Evolutionary conservation across 1,140 invertebrate species (phyloP), one percentile per base, ranked within the genome.

Genomic region (Drosophila tropicalis): DNA sequence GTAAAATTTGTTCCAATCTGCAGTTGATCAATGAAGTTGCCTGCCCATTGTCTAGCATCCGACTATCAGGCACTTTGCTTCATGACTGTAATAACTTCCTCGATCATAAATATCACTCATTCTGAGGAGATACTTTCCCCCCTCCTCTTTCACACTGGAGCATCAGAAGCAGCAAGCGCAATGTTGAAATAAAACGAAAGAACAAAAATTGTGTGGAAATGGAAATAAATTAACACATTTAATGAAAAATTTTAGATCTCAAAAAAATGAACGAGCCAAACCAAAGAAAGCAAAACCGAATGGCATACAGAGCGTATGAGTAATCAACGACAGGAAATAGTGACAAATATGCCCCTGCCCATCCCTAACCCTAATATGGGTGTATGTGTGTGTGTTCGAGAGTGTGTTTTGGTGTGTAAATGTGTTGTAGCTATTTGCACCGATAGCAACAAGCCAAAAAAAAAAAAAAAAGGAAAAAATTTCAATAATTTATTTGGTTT

Each of bases 401-500:
- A 34, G 69, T 68, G 65, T 54, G 9, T 70, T 56, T 70, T 63
- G 62, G 55, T 79, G 61, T 83, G 76, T 86, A 86, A 83, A 80
- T 89, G 79, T 89, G 84, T 79, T 89, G 80, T 89, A 89, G 80
- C 76, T 84, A 89, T 87, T 89, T 89, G 84, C 84, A 87, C 84
- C 83, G 83, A 89, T 87, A 87, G 84, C 85, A 87, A 87, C 84
- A 89, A 77, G 84, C 76, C 75, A 89, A 89, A 78, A 77, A 62
- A 63, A 61, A 47, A 61, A 41, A 67, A 65, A 61, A 29, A 62
- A 40, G 34, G 57, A 57, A 51, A 75, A 72, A 87, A 89, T 87
- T 87, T 87, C 83, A 87, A 87, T 89, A 87, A 87, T 87, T 87
- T 87, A 89, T 86, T 86, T 86, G 83, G 83, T 86, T 83, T 86